These are phyloP conservation scores for Chelonia mydas DNA, from an alignment of 2,797 vertebrate species.

Conservation along the genomic window DNA sequence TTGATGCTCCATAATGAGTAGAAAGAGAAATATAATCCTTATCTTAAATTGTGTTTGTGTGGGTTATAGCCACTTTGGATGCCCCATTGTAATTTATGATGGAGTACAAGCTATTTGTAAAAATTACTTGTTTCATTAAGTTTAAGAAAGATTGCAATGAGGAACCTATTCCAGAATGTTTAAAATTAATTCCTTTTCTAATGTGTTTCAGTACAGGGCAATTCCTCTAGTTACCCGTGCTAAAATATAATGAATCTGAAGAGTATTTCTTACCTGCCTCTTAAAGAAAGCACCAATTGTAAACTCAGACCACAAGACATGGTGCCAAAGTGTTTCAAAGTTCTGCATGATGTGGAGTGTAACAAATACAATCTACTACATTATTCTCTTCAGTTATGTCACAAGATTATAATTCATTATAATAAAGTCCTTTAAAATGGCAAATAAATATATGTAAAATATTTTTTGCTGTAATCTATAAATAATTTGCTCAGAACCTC, in stretches of 20 bases:
- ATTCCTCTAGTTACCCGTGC: background rate
- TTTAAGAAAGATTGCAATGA: background rate
- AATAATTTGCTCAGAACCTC: background rate
- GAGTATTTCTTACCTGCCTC: background rate
- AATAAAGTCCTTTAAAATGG: too few species aligned
- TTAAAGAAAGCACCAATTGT: background rate
- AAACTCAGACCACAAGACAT: background rate
- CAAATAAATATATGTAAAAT: background rate
- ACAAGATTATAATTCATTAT: background rate
- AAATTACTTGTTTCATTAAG: background rate
- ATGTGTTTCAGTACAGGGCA: background rate
- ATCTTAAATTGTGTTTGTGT: background rate
- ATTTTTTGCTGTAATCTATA: conserved; percentile 19
- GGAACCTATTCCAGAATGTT: background rate
- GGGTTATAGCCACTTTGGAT: background rate
- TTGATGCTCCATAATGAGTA: background rate
- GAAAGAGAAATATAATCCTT: background rate
- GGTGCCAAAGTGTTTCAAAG: background rate
- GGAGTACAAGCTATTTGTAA: background rate
- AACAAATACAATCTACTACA: background rate
- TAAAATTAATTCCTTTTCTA: background rate
- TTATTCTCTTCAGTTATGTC: background rate
- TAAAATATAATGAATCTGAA: conserved; percentile 4
- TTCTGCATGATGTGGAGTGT: background rate
- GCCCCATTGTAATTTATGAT: background rate